phyloP scores from a whole-genome alignment of 2,888 invertebrate species.

The Choristoneura rosaceana region DNA sequence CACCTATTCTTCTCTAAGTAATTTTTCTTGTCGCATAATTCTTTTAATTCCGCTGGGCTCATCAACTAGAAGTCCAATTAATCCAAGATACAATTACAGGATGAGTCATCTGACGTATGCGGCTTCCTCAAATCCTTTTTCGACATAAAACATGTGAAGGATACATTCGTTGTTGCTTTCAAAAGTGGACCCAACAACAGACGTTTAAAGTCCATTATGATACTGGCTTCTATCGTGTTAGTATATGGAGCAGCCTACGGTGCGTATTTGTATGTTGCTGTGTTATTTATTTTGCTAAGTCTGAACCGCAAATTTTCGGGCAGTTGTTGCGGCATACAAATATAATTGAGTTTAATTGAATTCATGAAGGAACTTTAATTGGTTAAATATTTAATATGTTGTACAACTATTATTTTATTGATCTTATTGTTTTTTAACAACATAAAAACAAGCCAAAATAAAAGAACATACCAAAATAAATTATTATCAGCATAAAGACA shows the following conservation, averaged over 20 bases:
- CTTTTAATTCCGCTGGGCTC: not conserved
- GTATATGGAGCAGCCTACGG: constrained; percentile 75
- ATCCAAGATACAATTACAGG: constrained; percentile 56
- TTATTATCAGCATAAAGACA: no score
- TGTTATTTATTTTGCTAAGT: not conserved
- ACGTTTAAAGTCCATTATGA: constrained; percentile 70
- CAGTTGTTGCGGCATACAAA: no score
- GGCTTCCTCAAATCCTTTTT: constrained; percentile 77
- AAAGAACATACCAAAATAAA: no score
- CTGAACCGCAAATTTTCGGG: not conserved
- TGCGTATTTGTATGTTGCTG: constrained; percentile 51
- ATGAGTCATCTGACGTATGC: constrained; percentile 49
- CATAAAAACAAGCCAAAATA: no score
- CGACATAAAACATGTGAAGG: constrained; percentile 79
- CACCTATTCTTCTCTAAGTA: not conserved
- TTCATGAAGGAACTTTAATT: no score
- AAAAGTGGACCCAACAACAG: constrained; percentile 75
- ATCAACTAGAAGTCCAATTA: constrained; percentile 15
- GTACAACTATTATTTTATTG: no score
- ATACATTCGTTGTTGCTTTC: constrained; percentile 81
- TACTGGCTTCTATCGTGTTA: constrained; percentile 68
- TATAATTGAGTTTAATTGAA: no score
- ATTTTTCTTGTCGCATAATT: not conserved
- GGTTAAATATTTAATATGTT: no score
- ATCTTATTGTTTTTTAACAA: no score